Evolutionary conservation across 2,113 vertebrate genomes (phyloP), one percentile per base, ranked within the genome.

Genomic region (Charina bottae): DNA sequence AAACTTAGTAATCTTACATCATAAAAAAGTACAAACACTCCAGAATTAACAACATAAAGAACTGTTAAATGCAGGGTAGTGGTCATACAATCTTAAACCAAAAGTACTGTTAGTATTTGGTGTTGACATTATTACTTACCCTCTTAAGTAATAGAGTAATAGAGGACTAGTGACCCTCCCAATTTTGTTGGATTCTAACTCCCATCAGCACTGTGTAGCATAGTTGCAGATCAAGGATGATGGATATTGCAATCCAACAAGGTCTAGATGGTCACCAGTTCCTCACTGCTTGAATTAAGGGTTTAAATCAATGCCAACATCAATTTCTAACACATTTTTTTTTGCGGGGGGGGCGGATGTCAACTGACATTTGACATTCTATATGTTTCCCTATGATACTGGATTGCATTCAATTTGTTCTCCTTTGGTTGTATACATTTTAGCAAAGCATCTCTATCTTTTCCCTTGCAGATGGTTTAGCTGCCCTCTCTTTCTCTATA

Each of bases 401-500:
- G 26, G 59, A 49, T 42, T 64, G 55, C 58, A 33, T 3, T 83
- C 9, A 49, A 8, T 10, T 49, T 4, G 55, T 78, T 55, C 8
- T 49, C 6, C 26, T 72, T 89, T 89, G n/a, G 21, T 56, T 21
- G 62, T 49, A 21, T 54, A 13, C 19, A 26, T 92, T 53, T 85
- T 28, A 89, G 1, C 2, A 8, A 64, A 91, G 54, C 9, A 85
- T 55, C 42, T 89, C 26, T 68, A 0, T 10, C 21, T 53, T 92
- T 62, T 85, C 1, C 28, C 33, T 84, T 96, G 19, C 98, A 99
- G 99, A 98, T 98, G 99, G 99, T 87, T 97, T 99, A 96, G 98
- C 98, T 90, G 98, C 99, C 23, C 97, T 99, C 94, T 98, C 99
- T 10, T 99, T 99, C 97, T 99, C 99, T 95, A 99, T 99, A 97